Conservation (phyloP, 2,888 invertebrate genomes). For the Lochmaea capreae region DNA sequence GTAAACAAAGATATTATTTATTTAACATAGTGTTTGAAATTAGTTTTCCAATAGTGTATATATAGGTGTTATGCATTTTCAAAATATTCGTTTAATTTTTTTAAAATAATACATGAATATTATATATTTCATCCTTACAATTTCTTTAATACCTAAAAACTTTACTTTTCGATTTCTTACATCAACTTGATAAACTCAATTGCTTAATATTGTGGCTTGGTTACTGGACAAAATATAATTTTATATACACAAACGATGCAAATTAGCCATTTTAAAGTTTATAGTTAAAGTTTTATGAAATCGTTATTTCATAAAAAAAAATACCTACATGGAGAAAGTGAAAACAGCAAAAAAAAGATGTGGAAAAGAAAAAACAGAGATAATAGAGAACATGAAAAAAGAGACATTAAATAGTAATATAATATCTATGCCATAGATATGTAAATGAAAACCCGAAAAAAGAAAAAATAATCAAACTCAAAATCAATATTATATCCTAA, state of each 20-base stretch:
- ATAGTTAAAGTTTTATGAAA: neutral
- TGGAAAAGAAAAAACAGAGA: too few relatives aligned
- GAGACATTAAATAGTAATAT: too few relatives aligned
- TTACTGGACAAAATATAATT: slow-evolving; percentile 8
- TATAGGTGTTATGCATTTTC: slow-evolving; percentile 7
- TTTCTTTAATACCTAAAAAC: neutral
- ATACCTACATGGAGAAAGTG: too few relatives aligned
- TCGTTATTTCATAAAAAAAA: too few relatives aligned
- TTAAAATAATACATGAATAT: neutral
- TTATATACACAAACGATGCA: neutral
- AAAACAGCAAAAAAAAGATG: too few relatives aligned
- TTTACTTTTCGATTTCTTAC: neutral
- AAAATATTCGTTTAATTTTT: neutral
- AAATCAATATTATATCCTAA: too few relatives aligned
- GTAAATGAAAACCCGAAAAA: too few relatives aligned
- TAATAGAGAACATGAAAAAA: too few relatives aligned
- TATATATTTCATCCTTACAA: neutral
- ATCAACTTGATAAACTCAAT: neutral
- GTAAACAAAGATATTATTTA: neutral
- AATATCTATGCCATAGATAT: too few relatives aligned
- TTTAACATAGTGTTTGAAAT: neutral
- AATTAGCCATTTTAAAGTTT: neutral
- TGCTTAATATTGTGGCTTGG: neutral
- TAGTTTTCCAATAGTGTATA: slow-evolving; percentile 8
- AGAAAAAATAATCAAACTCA: too few relatives aligned